Evolutionary conservation across 2,113 vertebrate genomes (phyloP), one percentile per base, ranked within the genome.

Genomic region (Rhinoptilus africanus): DNA sequence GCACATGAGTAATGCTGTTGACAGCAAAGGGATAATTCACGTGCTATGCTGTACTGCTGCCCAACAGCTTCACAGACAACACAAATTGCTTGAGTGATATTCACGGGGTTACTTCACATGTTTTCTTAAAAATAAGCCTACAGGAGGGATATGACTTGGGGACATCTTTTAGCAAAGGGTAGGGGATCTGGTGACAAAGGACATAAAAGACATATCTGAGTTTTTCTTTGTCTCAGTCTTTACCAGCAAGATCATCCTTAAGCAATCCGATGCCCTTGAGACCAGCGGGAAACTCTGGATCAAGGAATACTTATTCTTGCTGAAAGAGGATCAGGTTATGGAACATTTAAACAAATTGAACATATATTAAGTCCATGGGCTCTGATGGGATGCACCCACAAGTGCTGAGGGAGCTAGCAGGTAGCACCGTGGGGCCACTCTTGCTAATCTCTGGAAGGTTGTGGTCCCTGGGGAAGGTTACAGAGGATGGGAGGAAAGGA

Each of bases 221-320:
- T 3, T 37, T 4, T 2, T 24, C 32, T 76, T 60, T 80, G 14
- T 47, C 39, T 77, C 6, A 6, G 1, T 73, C 27, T 77, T 74
- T 16, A 69, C 14, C 1, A 0, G 9, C 35, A 35, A 84, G 19
- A 45, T 16, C 0, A 2, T 24, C 6, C 12, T 27, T 66, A 43
- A 67, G 30, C 10, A 81, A 43, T 62, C 24, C 3, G 6, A 67
- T 21, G 19, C 18, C 4, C 18, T 13, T 10, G 4, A 76, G 48
- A 73, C 5, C 10, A 45, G 20, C 23, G 13, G 37, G 32, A 86
- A 94, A 62, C 67, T 54, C 27, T 67, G 19, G 1, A 69, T 21
- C 23, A 71, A 82, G 35, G 22, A 85, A 43, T 5, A 24, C 6
- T 59, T 24, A 39, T 13, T 12, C 14, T 28, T 73, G 16, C 28